phyloP scores from a whole-genome alignment of 2,888 invertebrate species.

The Drosophila merina region DNA sequence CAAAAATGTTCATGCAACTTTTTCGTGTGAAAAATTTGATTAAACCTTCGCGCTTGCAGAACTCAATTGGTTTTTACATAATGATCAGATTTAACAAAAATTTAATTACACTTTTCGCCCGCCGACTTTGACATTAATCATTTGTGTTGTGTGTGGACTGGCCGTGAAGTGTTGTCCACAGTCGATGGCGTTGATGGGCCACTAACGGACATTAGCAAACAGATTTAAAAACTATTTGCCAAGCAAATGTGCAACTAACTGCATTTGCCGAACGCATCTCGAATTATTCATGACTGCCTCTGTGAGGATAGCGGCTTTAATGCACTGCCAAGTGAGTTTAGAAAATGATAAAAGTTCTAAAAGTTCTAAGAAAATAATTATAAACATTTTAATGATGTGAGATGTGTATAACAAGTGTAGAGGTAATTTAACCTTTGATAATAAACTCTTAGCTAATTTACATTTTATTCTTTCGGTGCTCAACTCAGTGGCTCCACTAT shows the following conservation, averaged over 20 bases:
- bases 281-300: conserved; percentile 33
- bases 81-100: conserved; percentile 52
- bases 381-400: no score
- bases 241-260: conserved; percentile 35
- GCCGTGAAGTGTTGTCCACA: conserved; percentile 67
- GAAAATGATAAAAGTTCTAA: background rate
- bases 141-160: conserved; percentile 40
- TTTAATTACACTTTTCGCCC: conserved; percentile 55
- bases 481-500: conserved; percentile 50
- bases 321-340: conserved; percentile 9
- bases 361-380: background rate
- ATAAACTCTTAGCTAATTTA: background rate
- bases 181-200: conserved; percentile 32
- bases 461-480: conserved; percentile 24
- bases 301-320: conserved; percentile 8
- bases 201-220: conserved; percentile 38
- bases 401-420: no score
- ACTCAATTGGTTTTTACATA: conserved; percentile 64
- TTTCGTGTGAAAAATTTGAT: conserved; percentile 57
- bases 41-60: conserved; percentile 40
- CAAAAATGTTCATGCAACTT: conserved; percentile 29
- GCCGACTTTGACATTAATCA: conserved; percentile 76
- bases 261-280: conserved; percentile 35
- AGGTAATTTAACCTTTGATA: background rate
- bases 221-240: conserved; percentile 42